These are phyloP conservation scores for Temnothorax ravouxi DNA, from an alignment of 2,888 invertebrate species.

Conservation along the genomic window DNA sequence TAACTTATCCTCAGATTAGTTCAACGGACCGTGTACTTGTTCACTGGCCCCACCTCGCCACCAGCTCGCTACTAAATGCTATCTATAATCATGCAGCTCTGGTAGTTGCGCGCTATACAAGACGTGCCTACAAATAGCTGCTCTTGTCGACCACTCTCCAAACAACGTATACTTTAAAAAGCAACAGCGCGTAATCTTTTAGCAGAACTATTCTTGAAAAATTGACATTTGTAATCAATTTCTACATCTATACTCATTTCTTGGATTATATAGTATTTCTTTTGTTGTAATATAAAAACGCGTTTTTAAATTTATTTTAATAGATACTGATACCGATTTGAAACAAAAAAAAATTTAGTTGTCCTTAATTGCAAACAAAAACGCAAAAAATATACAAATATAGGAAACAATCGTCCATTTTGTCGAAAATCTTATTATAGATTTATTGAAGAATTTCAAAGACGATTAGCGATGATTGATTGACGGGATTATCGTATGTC, in stretches of 20 bases:
- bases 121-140: constrained; percentile 50
- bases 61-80: constrained; percentile 66
- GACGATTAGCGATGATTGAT: background rate
- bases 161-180: constrained; percentile 17
- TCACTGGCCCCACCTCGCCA: constrained; percentile 65
- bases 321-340: background rate
- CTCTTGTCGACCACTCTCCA: background rate
- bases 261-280: background rate
- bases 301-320: background rate
- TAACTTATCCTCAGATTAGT: constrained; percentile 82
- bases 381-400: background rate
- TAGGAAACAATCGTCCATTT: background rate
- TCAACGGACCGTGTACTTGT: constrained; percentile 77
- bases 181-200: background rate
- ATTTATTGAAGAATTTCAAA: background rate
- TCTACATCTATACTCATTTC: background rate
- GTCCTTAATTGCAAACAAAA: background rate
- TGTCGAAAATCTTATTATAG: too few species aligned
- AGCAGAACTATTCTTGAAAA: background rate
- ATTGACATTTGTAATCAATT: background rate
- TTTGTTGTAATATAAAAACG: background rate
- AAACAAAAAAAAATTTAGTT: background rate
- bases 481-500: background rate
- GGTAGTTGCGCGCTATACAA: constrained; percentile 60
- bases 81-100: constrained; percentile 71